Percentiles rank a stretch among this genome's conserved stretches.
These are phyloP conservation scores for Diaprepes abbreviatus DNA, from an alignment of 2,888 invertebrate genomes.

Conservation along the genomic window DNA sequence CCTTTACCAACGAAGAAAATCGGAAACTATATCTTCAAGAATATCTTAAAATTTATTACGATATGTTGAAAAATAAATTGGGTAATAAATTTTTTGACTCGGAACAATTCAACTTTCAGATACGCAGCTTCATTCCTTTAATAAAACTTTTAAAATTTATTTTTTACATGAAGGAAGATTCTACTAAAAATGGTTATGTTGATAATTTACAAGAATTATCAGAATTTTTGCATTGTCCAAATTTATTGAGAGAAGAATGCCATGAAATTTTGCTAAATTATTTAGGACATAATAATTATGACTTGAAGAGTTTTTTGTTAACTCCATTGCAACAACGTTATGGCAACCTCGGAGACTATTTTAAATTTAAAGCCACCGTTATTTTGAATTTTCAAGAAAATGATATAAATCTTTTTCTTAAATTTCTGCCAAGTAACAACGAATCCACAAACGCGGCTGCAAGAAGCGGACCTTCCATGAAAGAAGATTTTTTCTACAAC, in stretches of 20 bases:
- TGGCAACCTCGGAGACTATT: conserved; percentile 59
- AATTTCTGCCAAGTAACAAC: conserved; percentile 27
- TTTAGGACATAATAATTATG: conserved; percentile 50
- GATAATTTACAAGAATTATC: conserved; percentile 19
- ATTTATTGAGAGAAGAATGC: conserved; percentile 55
- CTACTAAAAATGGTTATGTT: not conserved
- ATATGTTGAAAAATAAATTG: conserved; percentile 6
- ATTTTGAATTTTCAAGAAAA: not conserved
- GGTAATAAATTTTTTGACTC: not conserved
- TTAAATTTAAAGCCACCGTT: conserved; percentile 50
- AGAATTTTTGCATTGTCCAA: conserved; percentile 33
- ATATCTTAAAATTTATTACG: conserved; percentile 36
- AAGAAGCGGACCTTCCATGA: conserved; percentile 50
- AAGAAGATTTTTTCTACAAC: conserved; percentile 64
- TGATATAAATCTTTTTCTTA: conserved; percentile 36
- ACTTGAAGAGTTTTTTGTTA: conserved; percentile 48
- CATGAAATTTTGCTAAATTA: conserved; percentile 54
- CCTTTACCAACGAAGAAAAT: conserved; percentile 36
- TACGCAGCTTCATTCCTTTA: conserved; percentile 23
- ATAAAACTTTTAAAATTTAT: conserved; percentile 29
- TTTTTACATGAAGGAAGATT: not conserved
- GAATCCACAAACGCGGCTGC: conserved; percentile 51
- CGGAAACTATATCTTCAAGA: conserved; percentile 42
- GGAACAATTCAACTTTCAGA: conserved; percentile 9
- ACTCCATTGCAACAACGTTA: conserved; percentile 49